Evolutionary conservation across 2,888 invertebrate species (phyloP).

Genomic region (Napeogenes inachia): DNA sequence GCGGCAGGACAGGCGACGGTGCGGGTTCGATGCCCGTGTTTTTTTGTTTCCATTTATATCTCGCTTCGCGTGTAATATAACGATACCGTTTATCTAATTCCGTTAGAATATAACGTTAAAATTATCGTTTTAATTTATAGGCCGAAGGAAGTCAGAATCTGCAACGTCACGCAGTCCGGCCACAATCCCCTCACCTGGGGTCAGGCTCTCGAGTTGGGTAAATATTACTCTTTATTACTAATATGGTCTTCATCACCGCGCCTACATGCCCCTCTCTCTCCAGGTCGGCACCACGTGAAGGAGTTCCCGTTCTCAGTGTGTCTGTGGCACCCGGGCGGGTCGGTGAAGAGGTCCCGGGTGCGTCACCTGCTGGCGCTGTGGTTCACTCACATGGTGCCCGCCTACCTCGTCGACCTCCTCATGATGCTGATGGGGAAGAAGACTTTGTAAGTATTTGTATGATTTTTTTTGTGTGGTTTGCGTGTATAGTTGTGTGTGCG

Average conservation of each 20-base stretch:
- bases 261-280: background rate
- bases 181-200: slow-evolving; percentile 92
- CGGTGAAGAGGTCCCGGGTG: slow-evolving; percentile 81
- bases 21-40: too few relatives aligned
- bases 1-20: too few relatives aligned
- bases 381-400: slow-evolving; percentile 86
- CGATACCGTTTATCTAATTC: background rate
- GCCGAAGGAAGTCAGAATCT: slow-evolving; percentile 75
- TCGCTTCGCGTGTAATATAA: too few relatives aligned
- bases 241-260: too few relatives aligned
- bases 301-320: slow-evolving; percentile 86
- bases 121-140: slow-evolving; percentile 45
- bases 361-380: slow-evolving; percentile 81
- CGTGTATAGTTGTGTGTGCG: too few relatives aligned
- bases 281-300: slow-evolving; percentile 76
- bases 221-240: too few relatives aligned
- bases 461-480: background rate
- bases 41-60: too few relatives aligned
- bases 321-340: slow-evolving; percentile 88
- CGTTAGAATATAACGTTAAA: too few relatives aligned
- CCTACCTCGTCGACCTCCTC: slow-evolving; percentile 85
- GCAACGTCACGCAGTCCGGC: slow-evolving; percentile 87
- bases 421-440: slow-evolving; percentile 82
- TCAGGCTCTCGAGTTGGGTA: slow-evolving; percentile 83
- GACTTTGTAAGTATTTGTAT: slow-evolving; percentile 85